These are phyloP conservation scores for Anorthoa munda DNA, from an alignment of 2,888 invertebrate genomes.

Conservation along the genomic window DNA sequence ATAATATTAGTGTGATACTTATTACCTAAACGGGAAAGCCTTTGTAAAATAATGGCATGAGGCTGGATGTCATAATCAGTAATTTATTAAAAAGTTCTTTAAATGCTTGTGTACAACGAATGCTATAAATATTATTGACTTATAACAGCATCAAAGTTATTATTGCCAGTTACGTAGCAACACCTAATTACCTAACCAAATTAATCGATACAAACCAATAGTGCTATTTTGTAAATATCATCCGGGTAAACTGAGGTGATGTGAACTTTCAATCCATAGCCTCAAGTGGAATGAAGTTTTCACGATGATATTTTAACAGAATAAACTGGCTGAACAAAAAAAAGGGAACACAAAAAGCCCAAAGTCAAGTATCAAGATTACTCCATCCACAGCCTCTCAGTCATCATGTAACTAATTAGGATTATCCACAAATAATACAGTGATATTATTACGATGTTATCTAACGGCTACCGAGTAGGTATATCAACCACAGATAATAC, in stretches of 20 bases:
- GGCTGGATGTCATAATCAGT: background rate
- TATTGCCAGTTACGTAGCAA: too few relatives aligned
- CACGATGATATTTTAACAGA: too few relatives aligned
- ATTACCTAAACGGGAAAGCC: background rate
- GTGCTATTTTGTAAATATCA: too few relatives aligned
- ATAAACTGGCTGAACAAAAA: background rate
- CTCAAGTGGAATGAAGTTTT: too few relatives aligned
- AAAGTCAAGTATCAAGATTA: conserved; percentile 47
- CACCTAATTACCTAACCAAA: background rate
- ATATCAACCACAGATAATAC: background rate
- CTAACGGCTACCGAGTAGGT: conserved; percentile 34
- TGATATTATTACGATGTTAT: conserved; percentile 47
- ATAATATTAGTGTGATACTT: too few relatives aligned
- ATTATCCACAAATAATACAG: conserved; percentile 50
- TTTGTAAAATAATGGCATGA: background rate
- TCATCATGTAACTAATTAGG: conserved; percentile 56
- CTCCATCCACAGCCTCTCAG: background rate
- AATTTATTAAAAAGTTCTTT: background rate
- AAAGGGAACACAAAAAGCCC: background rate
- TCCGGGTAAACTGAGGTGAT: too few relatives aligned
- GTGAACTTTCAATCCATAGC: too few relatives aligned
- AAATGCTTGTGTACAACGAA: too few relatives aligned
- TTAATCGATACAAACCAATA: background rate
- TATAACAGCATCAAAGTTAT: too few relatives aligned
- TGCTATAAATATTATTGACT: too few relatives aligned